Percentiles rank a stretch among this genome's conserved stretches.
Evolutionary conservation across 2,113 vertebrate genomes (phyloP).

Genomic region (Hipposideros armiger): DNA sequence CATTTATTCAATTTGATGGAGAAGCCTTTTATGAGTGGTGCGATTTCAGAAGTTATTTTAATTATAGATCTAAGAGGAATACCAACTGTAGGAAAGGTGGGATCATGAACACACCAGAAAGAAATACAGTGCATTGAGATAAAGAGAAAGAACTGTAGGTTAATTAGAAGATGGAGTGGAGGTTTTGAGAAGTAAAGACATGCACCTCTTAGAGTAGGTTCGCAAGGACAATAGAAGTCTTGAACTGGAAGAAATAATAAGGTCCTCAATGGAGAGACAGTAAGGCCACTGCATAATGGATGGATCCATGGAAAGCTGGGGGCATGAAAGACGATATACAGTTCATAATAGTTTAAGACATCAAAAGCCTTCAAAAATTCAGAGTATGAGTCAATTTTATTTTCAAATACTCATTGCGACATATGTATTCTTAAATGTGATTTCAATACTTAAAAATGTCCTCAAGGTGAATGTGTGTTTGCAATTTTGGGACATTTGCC

Average conservation of each 20-base stretch:
- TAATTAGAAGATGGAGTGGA: background rate
- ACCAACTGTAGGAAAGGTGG: background rate
- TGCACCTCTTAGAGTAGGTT: background rate
- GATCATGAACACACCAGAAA: background rate
- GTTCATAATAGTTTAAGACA: background rate
- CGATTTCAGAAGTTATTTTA: conserved; percentile 62
- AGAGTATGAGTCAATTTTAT: background rate
- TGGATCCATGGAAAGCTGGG: background rate
- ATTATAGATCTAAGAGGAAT: conserved; percentile 52
- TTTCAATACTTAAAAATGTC: conserved; percentile 10
- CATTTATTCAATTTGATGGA: conserved; percentile 63
- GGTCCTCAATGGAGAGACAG: background rate
- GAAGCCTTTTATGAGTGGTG: background rate
- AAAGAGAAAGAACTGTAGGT: background rate
- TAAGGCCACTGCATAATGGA: background rate
- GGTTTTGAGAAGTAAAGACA: background rate
- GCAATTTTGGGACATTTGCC: background rate
- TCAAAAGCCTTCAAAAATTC: background rate
- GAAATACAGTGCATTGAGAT: background rate
- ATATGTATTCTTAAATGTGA: background rate
- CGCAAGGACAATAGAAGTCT: background rate
- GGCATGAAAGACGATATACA: background rate
- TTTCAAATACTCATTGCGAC: background rate
- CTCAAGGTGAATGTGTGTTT: background rate
- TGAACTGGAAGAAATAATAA: background rate